Percentiles rank a stretch among this genome's conserved stretches.
Evolutionary conservation across 2,888 invertebrate species (phyloP).

Genomic region (Drosophila barbarae): DNA sequence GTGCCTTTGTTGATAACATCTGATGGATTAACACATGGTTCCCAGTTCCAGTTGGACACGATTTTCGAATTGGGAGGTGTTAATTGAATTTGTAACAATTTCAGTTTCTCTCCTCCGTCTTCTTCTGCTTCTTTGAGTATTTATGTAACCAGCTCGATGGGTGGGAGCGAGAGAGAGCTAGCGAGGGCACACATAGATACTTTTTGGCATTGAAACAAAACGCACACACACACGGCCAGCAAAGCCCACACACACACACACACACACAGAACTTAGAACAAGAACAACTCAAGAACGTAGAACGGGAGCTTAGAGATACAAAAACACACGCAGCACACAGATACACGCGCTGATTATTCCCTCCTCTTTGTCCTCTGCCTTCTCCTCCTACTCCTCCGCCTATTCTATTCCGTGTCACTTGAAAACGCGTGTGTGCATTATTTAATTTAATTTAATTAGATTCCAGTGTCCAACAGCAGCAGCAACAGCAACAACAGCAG

Average conservation of each 20-base stretch:
- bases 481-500: conserved; percentile 24
- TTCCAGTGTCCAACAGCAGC: conserved; percentile 37
- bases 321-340: conserved; percentile 22
- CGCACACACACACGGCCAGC: conserved; percentile 47
- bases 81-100: conserved; percentile 61
- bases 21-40: conserved; percentile 47
- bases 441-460: conserved; percentile 63
- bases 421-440: conserved; percentile 52
- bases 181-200: conserved; percentile 62
- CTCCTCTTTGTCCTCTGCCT: conserved; percentile 13
- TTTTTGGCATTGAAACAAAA: conserved; percentile 75
- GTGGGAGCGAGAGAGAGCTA: conserved; percentile 38
- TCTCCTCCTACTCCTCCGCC: conserved; percentile 1
- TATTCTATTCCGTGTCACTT: conserved; percentile 7
- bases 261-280: conserved; percentile 58
- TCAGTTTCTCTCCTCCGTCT: conserved; percentile 28
- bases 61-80: conserved; percentile 49
- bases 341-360: conserved; percentile 27
- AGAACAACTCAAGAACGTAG: conserved; percentile 39
- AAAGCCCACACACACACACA: conserved; percentile 36
- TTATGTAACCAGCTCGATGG: conserved; percentile 67
- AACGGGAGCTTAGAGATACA: conserved; percentile 40
- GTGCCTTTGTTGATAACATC: conserved; percentile 27
- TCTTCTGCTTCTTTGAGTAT: conserved; percentile 45
- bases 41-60: conserved; percentile 42